A percentile compares a stretch with the other conserved stretches of the same genome.
Conservation (phyloP, 2,113 vertebrate species). For the Toxotes chatareus region DNA sequence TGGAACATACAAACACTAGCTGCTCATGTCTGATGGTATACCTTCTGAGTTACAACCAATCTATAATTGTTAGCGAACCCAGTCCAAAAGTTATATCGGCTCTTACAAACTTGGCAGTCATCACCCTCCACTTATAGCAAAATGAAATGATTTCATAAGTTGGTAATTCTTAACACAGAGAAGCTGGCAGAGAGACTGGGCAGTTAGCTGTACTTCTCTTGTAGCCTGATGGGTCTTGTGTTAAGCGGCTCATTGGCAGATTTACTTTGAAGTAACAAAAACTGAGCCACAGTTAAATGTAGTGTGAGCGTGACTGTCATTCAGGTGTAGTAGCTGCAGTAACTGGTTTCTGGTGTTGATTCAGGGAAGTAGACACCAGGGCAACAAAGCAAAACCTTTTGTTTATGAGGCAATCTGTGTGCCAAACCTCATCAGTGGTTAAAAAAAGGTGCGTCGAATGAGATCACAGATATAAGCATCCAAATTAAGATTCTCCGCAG, state of each 20-base stretch:
- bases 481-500: not conserved
- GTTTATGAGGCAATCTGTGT: not conserved
- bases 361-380: not conserved
- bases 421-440: not conserved
- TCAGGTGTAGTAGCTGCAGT: not conserved
- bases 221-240: not conserved
- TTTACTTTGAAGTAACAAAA: constrained; percentile 8
- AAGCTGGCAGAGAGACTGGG: constrained; percentile 11
- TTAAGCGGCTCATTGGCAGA: not conserved
- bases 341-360: not conserved
- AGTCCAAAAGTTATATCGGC: not conserved
- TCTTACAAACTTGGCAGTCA: not conserved
- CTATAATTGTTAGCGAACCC: constrained; percentile 1
- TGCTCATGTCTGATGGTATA: not conserved
- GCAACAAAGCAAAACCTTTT: not conserved
- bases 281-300: not conserved
- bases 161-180: not conserved
- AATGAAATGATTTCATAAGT: not conserved
- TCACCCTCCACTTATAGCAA: not conserved
- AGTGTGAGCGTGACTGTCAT: not conserved
- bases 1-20: not conserved
- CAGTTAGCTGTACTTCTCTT: not conserved
- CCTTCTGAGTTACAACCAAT: not conserved
- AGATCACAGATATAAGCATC: constrained; percentile 11
- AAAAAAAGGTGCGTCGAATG: not conserved